phyloP scores from a whole-genome alignment of 2,797 vertebrate species.

The Sebastes trivittatus region DNA sequence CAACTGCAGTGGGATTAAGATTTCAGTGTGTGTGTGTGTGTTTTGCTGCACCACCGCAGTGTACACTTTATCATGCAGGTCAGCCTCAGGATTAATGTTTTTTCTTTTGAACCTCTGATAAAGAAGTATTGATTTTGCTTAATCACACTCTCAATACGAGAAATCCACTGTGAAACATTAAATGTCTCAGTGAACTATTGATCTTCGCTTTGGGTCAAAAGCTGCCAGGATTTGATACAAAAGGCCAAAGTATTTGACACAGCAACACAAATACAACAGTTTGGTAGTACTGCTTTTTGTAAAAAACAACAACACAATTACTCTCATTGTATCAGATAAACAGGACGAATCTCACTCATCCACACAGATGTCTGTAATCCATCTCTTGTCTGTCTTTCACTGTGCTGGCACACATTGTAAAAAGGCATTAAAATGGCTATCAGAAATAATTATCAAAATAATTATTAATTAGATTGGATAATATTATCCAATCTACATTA shows the following conservation, averaged over 20 bases:
- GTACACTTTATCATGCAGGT: constrained; percentile 25
- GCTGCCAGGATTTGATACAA: neutral
- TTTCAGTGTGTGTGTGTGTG: constrained; percentile 11
- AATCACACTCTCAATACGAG: constrained; percentile 61
- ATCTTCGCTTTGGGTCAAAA: constrained; percentile 42
- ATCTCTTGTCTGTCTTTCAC: no score
- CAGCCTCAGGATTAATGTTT: constrained; percentile 29
- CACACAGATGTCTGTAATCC: neutral
- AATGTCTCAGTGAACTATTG: constrained; percentile 54
- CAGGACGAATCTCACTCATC: neutral
- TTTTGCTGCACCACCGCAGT: constrained; percentile 5
- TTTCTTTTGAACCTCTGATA: constrained; percentile 68
- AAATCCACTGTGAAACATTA: constrained; percentile 53
- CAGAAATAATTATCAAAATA: no score
- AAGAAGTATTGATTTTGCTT: constrained; percentile 67
- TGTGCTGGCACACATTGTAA: neutral
- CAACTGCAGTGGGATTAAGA: constrained; percentile 52
- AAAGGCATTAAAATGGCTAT: no score
- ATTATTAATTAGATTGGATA: no score
- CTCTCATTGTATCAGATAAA: neutral
- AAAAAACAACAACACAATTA: neutral
- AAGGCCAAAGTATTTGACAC: neutral
- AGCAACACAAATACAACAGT: neutral
- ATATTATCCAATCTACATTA: no score
- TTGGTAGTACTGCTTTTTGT: neutral